A percentile compares a stretch with the other conserved stretches of the same genome.
Conservation (phyloP, 2,113 vertebrate genomes). For the Myocastor coypus region DNA sequence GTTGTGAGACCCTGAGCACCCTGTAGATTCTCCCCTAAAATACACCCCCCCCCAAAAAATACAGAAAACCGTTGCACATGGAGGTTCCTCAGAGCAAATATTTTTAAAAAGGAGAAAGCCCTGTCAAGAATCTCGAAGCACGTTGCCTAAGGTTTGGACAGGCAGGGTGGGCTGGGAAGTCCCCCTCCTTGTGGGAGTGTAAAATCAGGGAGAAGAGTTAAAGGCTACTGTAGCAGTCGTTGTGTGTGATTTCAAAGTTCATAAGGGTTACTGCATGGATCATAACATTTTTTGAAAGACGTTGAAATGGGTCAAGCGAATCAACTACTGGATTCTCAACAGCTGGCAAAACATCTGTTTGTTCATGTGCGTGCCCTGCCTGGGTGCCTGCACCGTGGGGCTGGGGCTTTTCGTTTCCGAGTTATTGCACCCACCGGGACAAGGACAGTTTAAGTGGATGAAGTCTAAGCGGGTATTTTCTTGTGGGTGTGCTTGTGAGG, state of each 20-base stretch:
- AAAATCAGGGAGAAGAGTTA: not conserved
- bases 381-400: not conserved
- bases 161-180: not conserved
- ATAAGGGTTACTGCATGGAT: not conserved
- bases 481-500: not conserved
- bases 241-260: not conserved
- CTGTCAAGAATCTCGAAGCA: not conserved
- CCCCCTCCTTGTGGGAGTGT: not conserved
- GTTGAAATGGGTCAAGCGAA: not conserved
- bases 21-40: too few relatives aligned
- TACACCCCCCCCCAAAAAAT: too few relatives aligned
- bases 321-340: not conserved
- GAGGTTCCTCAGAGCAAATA: conserved; percentile 18
- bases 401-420: not conserved
- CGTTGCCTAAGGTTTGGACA: not conserved
- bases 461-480: conserved; percentile 24
- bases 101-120: not conserved
- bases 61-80: not conserved
- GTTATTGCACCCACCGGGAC: not conserved
- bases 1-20: too few relatives aligned
- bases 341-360: not conserved
- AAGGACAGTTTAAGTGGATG: conserved; percentile 6
- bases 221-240: not conserved
- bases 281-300: not conserved
- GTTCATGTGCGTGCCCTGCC: not conserved